Base-by-base conservation (phyloP, 2,888 invertebrate genomes). In the Galeopsomyia nigrocyanea region DNA sequence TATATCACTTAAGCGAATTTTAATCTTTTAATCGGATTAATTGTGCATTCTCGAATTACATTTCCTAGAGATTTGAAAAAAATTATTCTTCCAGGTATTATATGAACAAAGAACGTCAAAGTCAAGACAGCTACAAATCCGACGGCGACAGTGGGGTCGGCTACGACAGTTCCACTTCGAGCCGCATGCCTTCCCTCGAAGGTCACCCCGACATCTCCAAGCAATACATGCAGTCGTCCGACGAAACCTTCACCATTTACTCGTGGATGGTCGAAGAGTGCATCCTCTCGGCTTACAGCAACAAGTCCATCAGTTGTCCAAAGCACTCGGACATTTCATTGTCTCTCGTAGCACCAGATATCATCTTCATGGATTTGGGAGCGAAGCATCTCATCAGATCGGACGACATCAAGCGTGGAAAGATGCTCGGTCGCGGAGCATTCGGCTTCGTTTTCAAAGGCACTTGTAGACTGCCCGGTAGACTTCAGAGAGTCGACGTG, bases 241-340 rank as follows among this genome's bases (percentile, higher is more conserved):
- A 75, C 0, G 85, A 86, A 39, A 81, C 80, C 17, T 82, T 79
- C 10, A 77, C 83, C 3, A 90, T 89, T 74, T 94, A 93, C 81
- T 90, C 93, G 13, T 97, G 97, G 95, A 94, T 96, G 88, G 94
- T 98, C 26, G 99, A 99, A 87, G 96, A 98, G 86, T 98, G 98
- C 87, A 96, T 99, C 82, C 89, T 98, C 68, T 92, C 93, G 0
- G 95, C 95, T 0, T 94, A 95, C 87, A 92, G 92, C 79, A 90
- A 90, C 68, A 90, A 90, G 78, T 88, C 90, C 6, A 90, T 96
- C 53, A 89, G 89, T 64, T 98, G 98, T 82, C 94, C 95, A 0
- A 88, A 89, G 2, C 98, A 98, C 86, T 92, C 92, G 1, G 93
- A 91, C 77, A 91, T 92, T 80, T 88, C 91, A 22, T 88, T 96